phyloP scores from a whole-genome alignment of 2,113 vertebrate genomes.

The Peucedramus taeniatus region DNA sequence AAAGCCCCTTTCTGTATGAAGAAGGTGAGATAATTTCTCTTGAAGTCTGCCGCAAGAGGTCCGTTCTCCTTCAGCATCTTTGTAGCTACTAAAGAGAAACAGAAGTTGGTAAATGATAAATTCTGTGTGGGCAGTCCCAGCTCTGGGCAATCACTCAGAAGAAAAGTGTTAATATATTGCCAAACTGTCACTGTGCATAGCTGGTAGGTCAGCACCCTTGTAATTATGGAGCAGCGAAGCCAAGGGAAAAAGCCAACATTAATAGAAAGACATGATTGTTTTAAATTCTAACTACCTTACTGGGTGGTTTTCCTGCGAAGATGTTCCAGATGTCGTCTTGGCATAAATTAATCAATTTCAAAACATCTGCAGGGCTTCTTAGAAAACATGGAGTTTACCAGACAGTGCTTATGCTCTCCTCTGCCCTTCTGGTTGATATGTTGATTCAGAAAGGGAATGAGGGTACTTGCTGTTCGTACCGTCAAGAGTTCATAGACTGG shows the following conservation, averaged over 20 bases:
- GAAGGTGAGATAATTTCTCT: background rate
- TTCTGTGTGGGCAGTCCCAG: background rate
- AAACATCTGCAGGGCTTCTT: slow-evolving; percentile 31
- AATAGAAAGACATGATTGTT: slow-evolving; percentile 46
- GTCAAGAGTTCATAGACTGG: background rate
- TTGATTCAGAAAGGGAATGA: background rate
- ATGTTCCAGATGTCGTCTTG: slow-evolving; percentile 62
- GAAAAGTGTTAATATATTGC: background rate
- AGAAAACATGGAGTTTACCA: background rate
- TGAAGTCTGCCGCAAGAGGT: background rate
- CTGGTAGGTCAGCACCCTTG: slow-evolving; percentile 2
- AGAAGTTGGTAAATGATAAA: background rate
- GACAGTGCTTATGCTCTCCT: background rate
- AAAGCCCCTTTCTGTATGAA: background rate
- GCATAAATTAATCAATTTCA: slow-evolving; percentile 43
- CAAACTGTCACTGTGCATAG: background rate
- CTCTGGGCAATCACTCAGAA: background rate
- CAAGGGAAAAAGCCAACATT: background rate
- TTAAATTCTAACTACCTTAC: slow-evolving; percentile 37
- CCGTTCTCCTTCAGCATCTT: background rate
- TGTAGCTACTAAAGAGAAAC: background rate
- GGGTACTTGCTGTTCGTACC: background rate
- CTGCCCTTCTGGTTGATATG: background rate
- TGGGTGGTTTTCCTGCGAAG: slow-evolving; percentile 55
- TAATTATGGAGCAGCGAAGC: background rate